Base-by-base conservation (phyloP, 2,888 invertebrate species). In the Fabriciana adippe region DNA sequence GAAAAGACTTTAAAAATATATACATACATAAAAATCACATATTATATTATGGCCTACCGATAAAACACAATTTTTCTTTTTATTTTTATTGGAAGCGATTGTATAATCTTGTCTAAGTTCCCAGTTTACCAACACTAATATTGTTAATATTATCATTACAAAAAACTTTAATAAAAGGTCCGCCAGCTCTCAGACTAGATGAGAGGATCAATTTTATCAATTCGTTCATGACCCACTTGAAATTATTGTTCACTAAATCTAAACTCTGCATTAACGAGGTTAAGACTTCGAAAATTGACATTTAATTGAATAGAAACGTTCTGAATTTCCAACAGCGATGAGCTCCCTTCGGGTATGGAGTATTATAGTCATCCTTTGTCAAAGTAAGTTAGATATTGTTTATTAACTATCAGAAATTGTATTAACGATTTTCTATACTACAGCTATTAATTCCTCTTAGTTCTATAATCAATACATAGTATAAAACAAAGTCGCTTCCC, bases 291-390 rank as follows among this genome's bases (percentile, higher is more conserved):
- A 50, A 54, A 67, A 72, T 73, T 71, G 70, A 74, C 66, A 68
- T 73, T 69, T 72, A 72, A 76, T 76, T 73, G 61, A 68, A 67
- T 72, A 67, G 67, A 71, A 66, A 71, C 64, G 50, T 59, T 54
- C 65, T 64, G 56, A 74, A 74, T 76, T 79, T 63, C 53, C 63
- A 67, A 72, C 67, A 66, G 50, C 72, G 76, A 90, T 89, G 89
- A 79, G 78, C 72, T 79, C 84, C n/a, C 78, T 89, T 21, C 77
- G 80, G 68, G 73, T 82, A 75, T 89, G 87, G 85, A 88, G 84
- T 63, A 72, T 88, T 71, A 60, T 82, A 2, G 71, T 78, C 15
- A 88, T 92, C 75, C 77, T 81, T 6, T 85, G 81, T 72, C 91
- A 91, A 77, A 86, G 91, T 90, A 75, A 89, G 89, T 87, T 55